These are phyloP conservation scores for Plodia interpunctella DNA, from an alignment of 1,140 invertebrate genomes.

Conservation along the genomic window DNA sequence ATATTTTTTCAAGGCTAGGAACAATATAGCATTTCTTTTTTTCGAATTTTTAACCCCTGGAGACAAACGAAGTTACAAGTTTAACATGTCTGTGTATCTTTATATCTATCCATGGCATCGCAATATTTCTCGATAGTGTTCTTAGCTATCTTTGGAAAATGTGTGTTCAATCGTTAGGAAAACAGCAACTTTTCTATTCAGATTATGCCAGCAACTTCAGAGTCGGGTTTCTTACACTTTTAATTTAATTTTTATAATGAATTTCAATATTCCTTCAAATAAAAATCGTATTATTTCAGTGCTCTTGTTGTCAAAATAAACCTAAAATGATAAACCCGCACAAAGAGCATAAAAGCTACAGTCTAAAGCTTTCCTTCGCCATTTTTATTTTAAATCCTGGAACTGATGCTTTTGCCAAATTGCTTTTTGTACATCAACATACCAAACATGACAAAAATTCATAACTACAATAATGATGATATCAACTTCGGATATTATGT, in stretches of 20 bases:
- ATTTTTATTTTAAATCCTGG: background rate
- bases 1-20: no score
- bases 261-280: background rate
- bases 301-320: background rate
- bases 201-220: no score
- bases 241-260: background rate
- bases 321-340: conserved; percentile 4
- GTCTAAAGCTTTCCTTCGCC: background rate
- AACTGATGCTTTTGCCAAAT: conserved; percentile 21
- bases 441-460: conserved; percentile 9
- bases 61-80: no score
- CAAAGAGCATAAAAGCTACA: background rate
- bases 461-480: conserved; percentile 7
- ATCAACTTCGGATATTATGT: background rate
- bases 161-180: no score
- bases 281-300: background rate
- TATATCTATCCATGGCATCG: no score
- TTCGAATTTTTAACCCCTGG: no score
- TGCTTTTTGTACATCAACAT: conserved; percentile 15
- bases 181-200: no score
- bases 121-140: no score
- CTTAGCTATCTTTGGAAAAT: no score
- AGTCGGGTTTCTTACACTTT: no score
- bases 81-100: no score
- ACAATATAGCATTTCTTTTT: no score